Evolutionary conservation across 2,888 invertebrate genomes (phyloP).

Genomic region (Pammene aurita): DNA sequence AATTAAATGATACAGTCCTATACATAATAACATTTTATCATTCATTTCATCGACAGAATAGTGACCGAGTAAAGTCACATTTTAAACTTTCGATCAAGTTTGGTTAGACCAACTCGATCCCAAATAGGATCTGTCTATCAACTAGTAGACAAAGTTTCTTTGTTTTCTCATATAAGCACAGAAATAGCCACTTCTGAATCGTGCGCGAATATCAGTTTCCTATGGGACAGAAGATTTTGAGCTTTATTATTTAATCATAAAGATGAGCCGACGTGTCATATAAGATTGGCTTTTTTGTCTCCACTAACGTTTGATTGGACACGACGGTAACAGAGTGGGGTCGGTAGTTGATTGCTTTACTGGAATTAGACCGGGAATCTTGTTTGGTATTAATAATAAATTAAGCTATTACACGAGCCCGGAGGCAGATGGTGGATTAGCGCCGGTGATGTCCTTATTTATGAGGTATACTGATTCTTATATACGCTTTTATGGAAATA

Average conservation of each 20-base stretch:
- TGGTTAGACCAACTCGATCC: constrained; percentile 40
- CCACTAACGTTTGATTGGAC: constrained; percentile 60
- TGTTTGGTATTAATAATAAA: constrained; percentile 55
- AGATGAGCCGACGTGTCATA: constrained; percentile 13
- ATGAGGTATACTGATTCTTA: constrained; percentile 29
- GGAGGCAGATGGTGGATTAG: constrained; percentile 35
- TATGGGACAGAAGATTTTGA: constrained; percentile 8
- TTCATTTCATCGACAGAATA: too few species aligned
- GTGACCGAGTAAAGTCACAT: neutral
- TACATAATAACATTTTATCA: too few species aligned
- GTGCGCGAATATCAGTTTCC: constrained; percentile 5
- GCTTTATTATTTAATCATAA: constrained; percentile 6
- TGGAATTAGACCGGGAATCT: constrained; percentile 54
- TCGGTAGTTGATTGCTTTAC: constrained; percentile 60
- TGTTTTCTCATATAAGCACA: constrained; percentile 50
- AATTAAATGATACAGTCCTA: too few species aligned
- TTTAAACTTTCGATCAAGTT: constrained; percentile 27
- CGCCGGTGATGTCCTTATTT: constrained; percentile 28
- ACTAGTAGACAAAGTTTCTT: constrained; percentile 50
- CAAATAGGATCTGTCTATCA: constrained; percentile 54
- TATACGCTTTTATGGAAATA: constrained; percentile 1
- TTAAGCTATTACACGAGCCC: constrained; percentile 40
- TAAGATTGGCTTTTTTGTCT: constrained; percentile 31
- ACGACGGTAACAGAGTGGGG: constrained; percentile 66
- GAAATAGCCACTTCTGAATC: constrained; percentile 47